Conservation (phyloP, 92 coral and sea anemone species). For the Chrysogorgia sp. region DNA sequence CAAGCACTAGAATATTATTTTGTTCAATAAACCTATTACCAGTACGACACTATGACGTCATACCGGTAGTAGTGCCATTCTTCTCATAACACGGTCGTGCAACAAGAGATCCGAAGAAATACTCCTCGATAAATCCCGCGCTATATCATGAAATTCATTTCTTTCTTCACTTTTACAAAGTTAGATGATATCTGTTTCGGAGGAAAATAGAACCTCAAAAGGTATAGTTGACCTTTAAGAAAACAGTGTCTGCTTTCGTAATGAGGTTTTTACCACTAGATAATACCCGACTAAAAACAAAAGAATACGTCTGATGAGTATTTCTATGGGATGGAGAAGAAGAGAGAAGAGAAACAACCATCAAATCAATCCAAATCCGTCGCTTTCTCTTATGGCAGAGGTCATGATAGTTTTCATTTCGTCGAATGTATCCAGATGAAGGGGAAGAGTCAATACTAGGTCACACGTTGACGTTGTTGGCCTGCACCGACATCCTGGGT, state of each 20-base stretch:
- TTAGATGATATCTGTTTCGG: too few species aligned
- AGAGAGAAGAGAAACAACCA: neutral
- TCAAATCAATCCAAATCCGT: constrained; percentile 56
- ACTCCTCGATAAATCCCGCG: too few species aligned
- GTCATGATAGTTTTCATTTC: constrained; percentile 55
- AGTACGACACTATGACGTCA: too few species aligned
- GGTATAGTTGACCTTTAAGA: too few species aligned
- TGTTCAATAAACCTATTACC: too few species aligned
- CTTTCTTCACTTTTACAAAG: too few species aligned
- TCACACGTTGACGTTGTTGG: constrained; percentile 67
- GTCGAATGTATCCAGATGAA: constrained; percentile 53
- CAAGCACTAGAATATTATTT: too few species aligned
- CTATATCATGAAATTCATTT: too few species aligned
- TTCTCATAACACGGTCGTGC: too few species aligned
- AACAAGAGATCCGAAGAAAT: too few species aligned
- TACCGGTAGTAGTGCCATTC: too few species aligned
- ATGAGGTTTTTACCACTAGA: neutral
- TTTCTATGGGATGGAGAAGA: neutral
- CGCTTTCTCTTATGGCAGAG: constrained; percentile 57
- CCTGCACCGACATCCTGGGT: constrained; percentile 52
- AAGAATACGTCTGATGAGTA: neutral
- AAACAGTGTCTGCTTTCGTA: neutral
- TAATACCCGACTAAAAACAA: neutral
- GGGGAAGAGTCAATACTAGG: constrained; percentile 50
- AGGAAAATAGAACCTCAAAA: too few species aligned